phyloP scores from a whole-genome alignment of 2,888 invertebrate species.

The Erebia aethiops region DNA sequence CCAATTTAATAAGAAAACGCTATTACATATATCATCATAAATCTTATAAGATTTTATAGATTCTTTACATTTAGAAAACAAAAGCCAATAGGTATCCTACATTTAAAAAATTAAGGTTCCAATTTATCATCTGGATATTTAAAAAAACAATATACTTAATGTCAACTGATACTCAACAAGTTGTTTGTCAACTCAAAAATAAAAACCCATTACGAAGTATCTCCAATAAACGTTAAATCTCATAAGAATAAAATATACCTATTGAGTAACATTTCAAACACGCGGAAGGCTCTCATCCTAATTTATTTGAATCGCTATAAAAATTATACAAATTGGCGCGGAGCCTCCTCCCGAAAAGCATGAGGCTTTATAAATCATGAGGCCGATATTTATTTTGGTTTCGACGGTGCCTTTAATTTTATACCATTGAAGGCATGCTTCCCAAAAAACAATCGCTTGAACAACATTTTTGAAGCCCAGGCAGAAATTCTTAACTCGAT shows the following conservation, averaged over 20 bases:
- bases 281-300: constrained; percentile 17
- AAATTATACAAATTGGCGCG: constrained; percentile 36
- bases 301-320: constrained; percentile 35
- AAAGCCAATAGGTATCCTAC: too few relatives aligned
- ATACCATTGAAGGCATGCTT: constrained; percentile 14
- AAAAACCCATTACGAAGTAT: not conserved
- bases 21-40: too few relatives aligned
- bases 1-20: too few relatives aligned
- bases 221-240: constrained; percentile 8
- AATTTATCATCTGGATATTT: too few relatives aligned
- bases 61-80: too few relatives aligned
- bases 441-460: not conserved
- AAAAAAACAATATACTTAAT: too few relatives aligned
- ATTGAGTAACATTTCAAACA: constrained; percentile 10
- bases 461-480: not conserved
- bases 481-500: not conserved
- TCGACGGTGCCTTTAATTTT: constrained; percentile 20
- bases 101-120: too few relatives aligned
- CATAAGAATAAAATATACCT: constrained; percentile 10
- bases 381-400: constrained; percentile 17
- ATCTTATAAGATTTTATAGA: too few relatives aligned
- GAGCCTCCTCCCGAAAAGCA: constrained; percentile 27
- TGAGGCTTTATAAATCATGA: constrained; percentile 25
- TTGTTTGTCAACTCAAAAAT: not conserved
- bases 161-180: not conserved